Conservation (phyloP, 2,113 vertebrate species). For the Pan troglodytes region NHGRI_mPanTro3-v2.1_pri NC_086016.1:30647001-30647500, state of each 20-base stretch:
- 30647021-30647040: too few species aligned
- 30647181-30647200: too few species aligned
- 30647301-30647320: background rate
- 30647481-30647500: background rate
- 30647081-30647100: too few species aligned
- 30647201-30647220: too few species aligned
- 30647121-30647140: too few species aligned
- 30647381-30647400: background rate
- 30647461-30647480: background rate
- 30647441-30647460: background rate
- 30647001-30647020: too few species aligned
- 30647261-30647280: background rate
- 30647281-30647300: background rate
- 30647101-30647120: too few species aligned
- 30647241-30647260: constrained; percentile 36
- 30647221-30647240: background rate
- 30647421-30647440: background rate
- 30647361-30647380: background rate
- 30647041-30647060: too few species aligned
- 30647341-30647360: background rate
- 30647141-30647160: too few species aligned
- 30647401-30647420: background rate
- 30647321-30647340: background rate
- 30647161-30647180: too few species aligned
- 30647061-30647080: too few species aligned